Percentiles rank a stretch among this genome's conserved stretches.
Evolutionary conservation across 30 jellyfish, hydroid and myxozoan species (phyloP).

Genomic region (Clytia hemisphaerica): DNA sequence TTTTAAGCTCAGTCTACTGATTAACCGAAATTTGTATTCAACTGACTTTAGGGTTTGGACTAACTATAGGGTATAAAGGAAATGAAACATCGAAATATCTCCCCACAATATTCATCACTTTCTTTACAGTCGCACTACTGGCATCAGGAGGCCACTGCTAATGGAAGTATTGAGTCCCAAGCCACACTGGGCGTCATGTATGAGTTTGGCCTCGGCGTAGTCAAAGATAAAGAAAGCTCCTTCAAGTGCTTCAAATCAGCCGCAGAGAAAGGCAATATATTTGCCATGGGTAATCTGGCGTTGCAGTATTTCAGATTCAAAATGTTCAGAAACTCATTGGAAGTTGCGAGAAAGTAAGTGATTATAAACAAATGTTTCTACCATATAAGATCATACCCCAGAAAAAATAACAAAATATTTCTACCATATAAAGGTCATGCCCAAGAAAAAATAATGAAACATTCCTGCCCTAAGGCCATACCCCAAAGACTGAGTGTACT

Average conservation of each 20-base stretch:
- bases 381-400: too few species aligned
- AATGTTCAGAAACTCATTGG: conserved; percentile 65
- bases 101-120: too few species aligned
- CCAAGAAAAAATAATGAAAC: too few species aligned
- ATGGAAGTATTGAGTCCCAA: conserved; percentile 94
- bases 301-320: conserved; percentile 50
- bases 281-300: conserved; percentile 85
- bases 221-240: conserved; percentile 38
- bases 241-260: conserved; percentile 76
- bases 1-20: too few species aligned
- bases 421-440: too few species aligned
- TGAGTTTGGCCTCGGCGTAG: conserved; percentile 70
- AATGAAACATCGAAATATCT: too few species aligned
- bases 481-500: too few species aligned
- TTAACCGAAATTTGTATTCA: too few species aligned
- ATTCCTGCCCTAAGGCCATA: too few species aligned
- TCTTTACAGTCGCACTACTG: conserved; percentile 79
- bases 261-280: conserved; percentile 81
- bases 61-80: too few species aligned
- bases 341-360: conserved; percentile 62
- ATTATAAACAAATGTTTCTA: not conserved
- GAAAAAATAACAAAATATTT: too few species aligned
- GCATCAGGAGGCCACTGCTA: conserved; percentile 99
- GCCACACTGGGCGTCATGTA: conserved; percentile 91
- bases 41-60: too few species aligned